A percentile compares a stretch with the other conserved stretches of the same genome.
These are phyloP conservation scores for Tiliqua scincoides DNA, from an alignment of 2,113 vertebrate genomes.

Conservation along the genomic window DNA sequence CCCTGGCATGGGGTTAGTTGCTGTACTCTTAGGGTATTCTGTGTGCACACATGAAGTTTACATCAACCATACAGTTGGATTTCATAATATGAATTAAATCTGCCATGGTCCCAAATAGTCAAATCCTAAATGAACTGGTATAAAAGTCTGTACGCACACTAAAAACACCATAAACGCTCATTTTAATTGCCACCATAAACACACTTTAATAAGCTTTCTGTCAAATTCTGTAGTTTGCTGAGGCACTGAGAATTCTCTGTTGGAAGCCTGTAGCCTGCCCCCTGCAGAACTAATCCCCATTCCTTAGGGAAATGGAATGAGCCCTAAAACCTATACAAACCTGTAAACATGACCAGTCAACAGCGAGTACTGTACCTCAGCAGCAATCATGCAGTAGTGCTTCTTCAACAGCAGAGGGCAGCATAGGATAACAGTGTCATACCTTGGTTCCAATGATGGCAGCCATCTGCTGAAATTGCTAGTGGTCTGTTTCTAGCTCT, in stretches of 20 bases:
- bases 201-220: not conserved
- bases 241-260: not conserved
- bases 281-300: not conserved
- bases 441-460: no score
- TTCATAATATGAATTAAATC: not conserved
- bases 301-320: not conserved
- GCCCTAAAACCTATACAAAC: not conserved
- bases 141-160: not conserved
- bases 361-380: not conserved
- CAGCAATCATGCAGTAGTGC: not conserved
- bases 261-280: not conserved
- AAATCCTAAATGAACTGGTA: not conserved
- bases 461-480: not conserved
- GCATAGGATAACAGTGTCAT: conserved; percentile 28
- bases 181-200: not conserved
- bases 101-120: not conserved
- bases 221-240: not conserved
- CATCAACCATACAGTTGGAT: not conserved
- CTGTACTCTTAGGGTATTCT: not conserved
- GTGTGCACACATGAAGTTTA: not conserved
- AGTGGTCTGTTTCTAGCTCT: not conserved
- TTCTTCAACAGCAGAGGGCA: conserved; percentile 47
- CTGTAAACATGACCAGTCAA: not conserved
- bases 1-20: not conserved
- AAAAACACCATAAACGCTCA: not conserved